Conservation (phyloP, 2,888 invertebrate genomes). For the Stenichneumon culpator region DNA sequence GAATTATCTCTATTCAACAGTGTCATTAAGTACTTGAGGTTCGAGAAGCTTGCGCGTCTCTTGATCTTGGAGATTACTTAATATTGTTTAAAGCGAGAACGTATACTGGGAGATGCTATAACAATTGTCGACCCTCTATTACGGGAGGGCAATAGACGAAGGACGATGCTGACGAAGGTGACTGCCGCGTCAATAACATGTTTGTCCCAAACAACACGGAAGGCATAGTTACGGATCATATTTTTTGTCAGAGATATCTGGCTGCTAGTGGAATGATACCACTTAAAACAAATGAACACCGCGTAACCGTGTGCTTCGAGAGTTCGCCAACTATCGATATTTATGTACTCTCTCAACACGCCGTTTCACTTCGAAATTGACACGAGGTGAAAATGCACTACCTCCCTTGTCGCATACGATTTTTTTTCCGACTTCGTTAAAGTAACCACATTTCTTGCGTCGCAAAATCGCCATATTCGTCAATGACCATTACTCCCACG, state of each 20-base stretch:
- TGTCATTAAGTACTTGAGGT: too few species aligned
- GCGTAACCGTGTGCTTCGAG: conserved; percentile 77
- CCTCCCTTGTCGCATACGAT: too few species aligned
- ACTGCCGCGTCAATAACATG: conserved; percentile 81
- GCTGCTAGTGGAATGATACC: not conserved
- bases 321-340: conserved; percentile 85
- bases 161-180: conserved; percentile 80
- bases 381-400: too few species aligned
- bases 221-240: conserved; percentile 74
- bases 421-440: too few species aligned
- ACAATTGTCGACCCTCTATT: conserved; percentile 63
- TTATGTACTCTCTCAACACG: conserved; percentile 81
- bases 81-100: not conserved
- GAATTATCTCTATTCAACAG: too few species aligned
- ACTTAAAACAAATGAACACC: not conserved
- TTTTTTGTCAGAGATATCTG: conserved; percentile 70
- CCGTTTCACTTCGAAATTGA: too few species aligned
- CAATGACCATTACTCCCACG: too few species aligned
- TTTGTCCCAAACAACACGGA: conserved; percentile 78
- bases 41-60: too few species aligned
- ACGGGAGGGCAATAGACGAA: conserved; percentile 51
- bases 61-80: not conserved
- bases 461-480: too few species aligned
- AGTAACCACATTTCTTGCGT: too few species aligned
- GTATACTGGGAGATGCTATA: conserved; percentile 68